Evolutionary conservation across 1,140 invertebrate genomes (phyloP), one percentile per base, ranked within the genome.

Genomic region (Dendroctonus ponderosae): DNA sequence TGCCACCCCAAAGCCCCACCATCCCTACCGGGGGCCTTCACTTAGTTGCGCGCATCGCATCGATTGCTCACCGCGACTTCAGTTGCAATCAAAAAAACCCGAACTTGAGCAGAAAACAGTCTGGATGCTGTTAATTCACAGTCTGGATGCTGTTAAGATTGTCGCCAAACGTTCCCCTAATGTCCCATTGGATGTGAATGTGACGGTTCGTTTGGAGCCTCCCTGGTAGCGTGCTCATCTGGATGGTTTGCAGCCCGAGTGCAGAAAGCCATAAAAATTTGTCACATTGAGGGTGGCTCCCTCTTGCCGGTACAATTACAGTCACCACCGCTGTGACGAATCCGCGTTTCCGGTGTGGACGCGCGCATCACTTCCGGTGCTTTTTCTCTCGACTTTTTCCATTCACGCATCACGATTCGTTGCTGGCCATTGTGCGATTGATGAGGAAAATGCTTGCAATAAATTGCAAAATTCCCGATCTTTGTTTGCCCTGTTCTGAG

Each of bases 201-300:
- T 26, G 26, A 26, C 1, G 26, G 26, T 26, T 26, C 26, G 1
- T 26, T 26, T 1, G 1, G 3, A 26, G 26, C 26, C 26, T 26
- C 26, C 26, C 26, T 26, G 26, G 26, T 26, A 26, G 3, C 1
- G 26, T 1, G 26, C 26, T 26, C 26, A 5, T 6, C 5, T 52
- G 14, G 14, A 15, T 52, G 6, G 41, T 5, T 41, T 26, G 38
- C 64, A 62, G 61, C 48, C 62, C 53, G 56, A 68, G 62, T 58
- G 65, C 59, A 67, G 71, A 73, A 66, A 71, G 68, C 74, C 70
- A 76, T 76, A 76, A 76, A 76, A 76, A 76, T 76, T 76, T 74
- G 74, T 76, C 71, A 70, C 72, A 67, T 73, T 63, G 64, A 72
- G 72, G 74, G 72, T 70, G 71, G 69, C 50, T 52, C 44, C 40